Conservation (phyloP, 2,797 vertebrate genomes). For the Cuculus canorus region DNA sequence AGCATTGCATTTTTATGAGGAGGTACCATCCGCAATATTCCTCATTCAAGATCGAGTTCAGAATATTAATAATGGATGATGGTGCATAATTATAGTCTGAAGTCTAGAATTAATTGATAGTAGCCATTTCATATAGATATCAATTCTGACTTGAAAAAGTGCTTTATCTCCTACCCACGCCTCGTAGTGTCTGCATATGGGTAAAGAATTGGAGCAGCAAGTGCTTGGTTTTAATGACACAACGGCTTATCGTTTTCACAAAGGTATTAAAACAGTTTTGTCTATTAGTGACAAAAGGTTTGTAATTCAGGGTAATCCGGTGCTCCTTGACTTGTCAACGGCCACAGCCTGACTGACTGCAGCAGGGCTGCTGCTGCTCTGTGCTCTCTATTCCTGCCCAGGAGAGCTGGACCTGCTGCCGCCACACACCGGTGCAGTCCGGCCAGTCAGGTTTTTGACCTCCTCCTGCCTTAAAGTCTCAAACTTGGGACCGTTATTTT, state of each 20-base stretch:
- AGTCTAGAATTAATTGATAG: not conserved
- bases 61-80: constrained; percentile 10
- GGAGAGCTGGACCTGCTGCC: not conserved
- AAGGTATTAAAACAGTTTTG: not conserved
- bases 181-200: not conserved
- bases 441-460: not conserved
- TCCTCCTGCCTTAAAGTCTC: not conserved
- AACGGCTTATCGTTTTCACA: not conserved
- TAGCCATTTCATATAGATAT: not conserved
- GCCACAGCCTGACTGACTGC: not conserved
- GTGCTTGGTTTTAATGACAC: not conserved
- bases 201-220: not conserved
- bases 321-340: not conserved
- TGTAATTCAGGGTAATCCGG: not conserved
- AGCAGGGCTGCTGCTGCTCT: not conserved
- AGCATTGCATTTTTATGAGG: not conserved
- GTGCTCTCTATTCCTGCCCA: rapidly evolving
- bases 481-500: not conserved
- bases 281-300: not conserved
- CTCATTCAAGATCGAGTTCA: not conserved
- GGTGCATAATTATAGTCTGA: constrained; percentile 18
- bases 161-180: not conserved
- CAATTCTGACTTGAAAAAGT: not conserved
- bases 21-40: not conserved
- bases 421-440: rapidly evolving